A percentile compares a stretch with the other conserved stretches of the same genome.
These are phyloP conservation scores for Falco berigora DNA, from an alignment of 2,797 vertebrate species.

Conservation along the genomic window DNA sequence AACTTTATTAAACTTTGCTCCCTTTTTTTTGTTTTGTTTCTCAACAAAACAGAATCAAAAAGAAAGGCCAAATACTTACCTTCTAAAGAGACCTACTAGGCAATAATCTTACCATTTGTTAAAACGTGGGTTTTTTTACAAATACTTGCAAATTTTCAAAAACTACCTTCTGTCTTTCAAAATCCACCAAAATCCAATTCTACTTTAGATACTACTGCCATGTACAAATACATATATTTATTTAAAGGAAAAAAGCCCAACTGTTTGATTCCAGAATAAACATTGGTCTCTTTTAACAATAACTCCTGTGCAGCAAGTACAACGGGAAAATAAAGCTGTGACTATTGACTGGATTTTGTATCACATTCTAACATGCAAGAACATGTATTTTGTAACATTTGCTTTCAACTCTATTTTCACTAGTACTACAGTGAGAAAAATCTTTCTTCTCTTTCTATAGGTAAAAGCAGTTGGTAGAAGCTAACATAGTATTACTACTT, in stretches of 20 bases:
- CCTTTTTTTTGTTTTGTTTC: neutral
- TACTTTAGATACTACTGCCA: neutral
- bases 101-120: neutral
- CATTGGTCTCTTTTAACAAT: neutral
- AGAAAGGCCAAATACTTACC: neutral
- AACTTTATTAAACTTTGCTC: neutral
- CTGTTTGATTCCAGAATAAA: neutral
- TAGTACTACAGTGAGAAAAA: neutral
- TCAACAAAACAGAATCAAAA: neutral
- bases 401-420: constrained; percentile 8
- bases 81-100: neutral
- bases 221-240: neutral
- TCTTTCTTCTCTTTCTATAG: neutral
- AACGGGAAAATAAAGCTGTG: neutral
- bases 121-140: neutral
- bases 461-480: constrained; percentile 24
- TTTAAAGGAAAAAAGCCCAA: neutral
- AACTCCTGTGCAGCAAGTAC: neutral
- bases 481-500: neutral
- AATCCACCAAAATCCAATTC: neutral
- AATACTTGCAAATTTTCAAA: neutral
- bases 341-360: neutral
- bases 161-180: neutral
- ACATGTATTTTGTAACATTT: neutral
- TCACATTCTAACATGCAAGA: neutral